A percentile compares a stretch with the other conserved stretches of the same genome.
Evolutionary conservation across 1,140 invertebrate species (phyloP).

Genomic region (Aphidius ervi): DNA sequence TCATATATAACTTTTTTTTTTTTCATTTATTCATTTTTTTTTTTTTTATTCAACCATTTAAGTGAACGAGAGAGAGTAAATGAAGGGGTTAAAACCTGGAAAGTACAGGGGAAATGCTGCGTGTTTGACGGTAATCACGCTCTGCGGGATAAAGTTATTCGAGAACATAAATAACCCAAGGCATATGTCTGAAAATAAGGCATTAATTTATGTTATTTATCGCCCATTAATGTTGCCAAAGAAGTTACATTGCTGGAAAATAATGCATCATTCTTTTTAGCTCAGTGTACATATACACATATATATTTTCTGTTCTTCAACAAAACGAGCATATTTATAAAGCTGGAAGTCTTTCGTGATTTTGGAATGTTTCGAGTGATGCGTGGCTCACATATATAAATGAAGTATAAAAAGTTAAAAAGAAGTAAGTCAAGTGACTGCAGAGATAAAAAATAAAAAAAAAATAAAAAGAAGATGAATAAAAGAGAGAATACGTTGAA

Average conservation of each 20-base stretch:
- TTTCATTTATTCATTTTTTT: conserved; percentile 1
- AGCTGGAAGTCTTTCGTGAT: too few species aligned
- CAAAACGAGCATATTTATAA: too few species aligned
- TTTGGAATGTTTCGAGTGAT: background rate
- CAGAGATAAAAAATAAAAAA: background rate
- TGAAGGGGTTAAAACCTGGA: conserved; percentile 31
- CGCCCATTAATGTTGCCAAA: conserved; percentile 48
- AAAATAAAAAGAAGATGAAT: conserved; percentile 13
- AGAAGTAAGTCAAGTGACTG: too few species aligned
- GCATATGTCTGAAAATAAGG: conserved; percentile 48
- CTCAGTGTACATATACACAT: too few species aligned
- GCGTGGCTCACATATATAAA: conserved; percentile 6
- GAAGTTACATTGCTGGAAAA: conserved; percentile 50
- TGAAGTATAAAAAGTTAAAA: background rate
- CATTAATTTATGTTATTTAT: conserved; percentile 54
- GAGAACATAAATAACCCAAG: conserved; percentile 47
- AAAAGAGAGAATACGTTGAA: conserved; percentile 17
- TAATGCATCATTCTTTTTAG: conserved; percentile 47
- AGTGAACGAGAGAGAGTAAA: background rate
- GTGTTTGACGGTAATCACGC: conserved; percentile 50
- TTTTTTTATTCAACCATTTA: conserved; percentile 3
- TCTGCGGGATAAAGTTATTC: conserved; percentile 50
- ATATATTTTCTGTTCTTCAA: too few species aligned
- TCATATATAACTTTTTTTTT: too few species aligned
- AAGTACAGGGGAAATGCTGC: conserved; percentile 32